A percentile compares a stretch with the other conserved stretches of the same genome.
phyloP scores from a whole-genome alignment of 2,113 vertebrate species.

The Eidolon helvum region DNA sequence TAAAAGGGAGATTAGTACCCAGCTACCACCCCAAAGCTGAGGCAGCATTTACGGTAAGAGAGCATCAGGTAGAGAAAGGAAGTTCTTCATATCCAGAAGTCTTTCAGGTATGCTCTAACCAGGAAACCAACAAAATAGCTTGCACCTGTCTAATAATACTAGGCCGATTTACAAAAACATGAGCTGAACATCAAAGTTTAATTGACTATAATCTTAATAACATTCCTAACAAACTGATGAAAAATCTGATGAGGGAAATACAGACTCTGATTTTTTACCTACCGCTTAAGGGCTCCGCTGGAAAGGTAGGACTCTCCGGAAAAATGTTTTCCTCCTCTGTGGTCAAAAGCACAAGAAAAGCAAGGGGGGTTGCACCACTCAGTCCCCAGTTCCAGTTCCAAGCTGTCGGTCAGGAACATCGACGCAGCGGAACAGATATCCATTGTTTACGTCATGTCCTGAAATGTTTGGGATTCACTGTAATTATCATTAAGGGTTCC shows the following conservation, averaged over 20 bases:
- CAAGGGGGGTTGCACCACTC: conserved; percentile 80
- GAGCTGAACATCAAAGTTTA: not conserved
- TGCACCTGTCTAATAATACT: not conserved
- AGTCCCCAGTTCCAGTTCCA: conserved; percentile 83
- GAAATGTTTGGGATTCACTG: conserved; percentile 33
- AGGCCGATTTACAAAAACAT: not conserved
- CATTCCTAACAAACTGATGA: not conserved
- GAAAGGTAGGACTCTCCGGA: conserved; percentile 88
- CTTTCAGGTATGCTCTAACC: not conserved
- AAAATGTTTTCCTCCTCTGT: conserved; percentile 81
- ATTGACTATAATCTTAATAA: not conserved
- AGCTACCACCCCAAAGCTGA: not conserved
- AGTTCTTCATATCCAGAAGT: not conserved
- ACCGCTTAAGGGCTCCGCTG: conserved; percentile 94
- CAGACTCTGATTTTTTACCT: not conserved
- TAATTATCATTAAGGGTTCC: not conserved
- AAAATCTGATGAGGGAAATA: not conserved
- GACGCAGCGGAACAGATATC: conserved; percentile 83
- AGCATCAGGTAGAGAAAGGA: not conserved
- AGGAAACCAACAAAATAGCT: not conserved
- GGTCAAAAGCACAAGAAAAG: conserved; percentile 89
- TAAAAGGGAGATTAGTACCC: not conserved
- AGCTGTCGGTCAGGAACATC: conserved; percentile 84
- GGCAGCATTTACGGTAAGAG: not conserved
- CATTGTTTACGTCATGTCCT: conserved; percentile 82